Evolutionary conservation across 2,888 invertebrate species (phyloP).

Genomic region (Stramonita haemastoma): DNA sequence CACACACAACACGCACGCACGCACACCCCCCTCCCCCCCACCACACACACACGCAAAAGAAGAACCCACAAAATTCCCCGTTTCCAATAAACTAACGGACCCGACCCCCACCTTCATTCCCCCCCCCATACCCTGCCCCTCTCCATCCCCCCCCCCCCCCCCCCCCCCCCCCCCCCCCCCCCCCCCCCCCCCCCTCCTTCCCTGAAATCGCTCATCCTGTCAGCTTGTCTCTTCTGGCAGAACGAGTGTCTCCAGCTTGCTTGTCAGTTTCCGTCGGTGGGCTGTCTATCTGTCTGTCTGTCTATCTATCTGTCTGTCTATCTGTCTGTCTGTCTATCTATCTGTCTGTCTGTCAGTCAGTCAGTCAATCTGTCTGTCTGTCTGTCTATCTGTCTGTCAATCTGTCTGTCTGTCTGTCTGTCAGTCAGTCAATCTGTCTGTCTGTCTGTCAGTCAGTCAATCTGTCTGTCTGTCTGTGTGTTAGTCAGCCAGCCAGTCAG

Average conservation of each 20-base stretch:
- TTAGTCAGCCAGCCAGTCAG: neutral
- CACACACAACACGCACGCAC: no score
- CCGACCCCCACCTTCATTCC: neutral
- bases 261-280: conserved; percentile 9
- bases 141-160: neutral
- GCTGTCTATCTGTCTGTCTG: neutral
- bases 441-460: neutral
- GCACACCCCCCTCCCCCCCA: no score
- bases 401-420: neutral
- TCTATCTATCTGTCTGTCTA: neutral
- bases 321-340: neutral
- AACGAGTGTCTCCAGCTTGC: conserved; percentile 13
- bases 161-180: neutral
- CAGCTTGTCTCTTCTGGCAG: conserved; percentile 1
- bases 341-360: neutral
- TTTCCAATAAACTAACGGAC: neutral
- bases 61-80: no score
- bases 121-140: neutral
- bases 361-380: neutral
- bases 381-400: neutral
- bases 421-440: neutral
- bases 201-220: conserved; percentile 5
- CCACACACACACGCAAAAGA: no score
- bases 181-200: neutral
- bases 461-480: neutral